phyloP scores from a whole-genome alignment of 2,113 vertebrate genomes.

The Urocolius indicus region DNA sequence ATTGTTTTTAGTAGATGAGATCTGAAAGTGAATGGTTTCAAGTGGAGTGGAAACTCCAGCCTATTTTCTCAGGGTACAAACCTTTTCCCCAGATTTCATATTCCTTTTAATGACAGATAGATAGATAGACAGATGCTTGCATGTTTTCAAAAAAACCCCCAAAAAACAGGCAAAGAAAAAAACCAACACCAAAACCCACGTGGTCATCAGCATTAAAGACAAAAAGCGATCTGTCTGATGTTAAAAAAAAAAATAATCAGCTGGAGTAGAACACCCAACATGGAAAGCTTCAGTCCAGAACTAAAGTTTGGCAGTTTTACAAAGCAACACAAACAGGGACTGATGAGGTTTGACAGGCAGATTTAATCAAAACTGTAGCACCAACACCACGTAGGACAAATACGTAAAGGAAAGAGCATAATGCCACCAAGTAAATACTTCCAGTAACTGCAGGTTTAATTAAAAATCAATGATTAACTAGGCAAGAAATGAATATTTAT shows the following conservation, averaged over 20 bases:
- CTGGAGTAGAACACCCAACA: not conserved
- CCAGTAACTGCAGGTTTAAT: conserved; percentile 21
- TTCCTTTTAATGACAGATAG: not conserved
- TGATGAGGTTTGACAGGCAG: conserved; percentile 40
- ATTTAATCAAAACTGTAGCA: conserved; percentile 4
- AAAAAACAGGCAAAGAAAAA: not conserved
- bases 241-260: not conserved
- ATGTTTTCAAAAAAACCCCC: not conserved
- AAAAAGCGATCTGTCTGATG: not conserved
- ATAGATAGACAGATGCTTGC: not conserved
- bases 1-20: not conserved
- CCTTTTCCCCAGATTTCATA: not conserved
- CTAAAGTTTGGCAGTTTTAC: not conserved
- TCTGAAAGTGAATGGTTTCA: not conserved
- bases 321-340: conserved; percentile 4
- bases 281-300: not conserved
- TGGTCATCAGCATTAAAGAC: not conserved
- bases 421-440: conserved; percentile 32
- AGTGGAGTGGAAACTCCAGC: not conserved
- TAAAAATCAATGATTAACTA: conserved; percentile 41
- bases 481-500: conserved; percentile 28
- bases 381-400: conserved; percentile 5
- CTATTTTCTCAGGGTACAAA: not conserved
- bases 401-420: not conserved
- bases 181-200: fast-evolving